Conservation (phyloP, 2,888 invertebrate genomes). For the Holacanthella duospinosa region DNA sequence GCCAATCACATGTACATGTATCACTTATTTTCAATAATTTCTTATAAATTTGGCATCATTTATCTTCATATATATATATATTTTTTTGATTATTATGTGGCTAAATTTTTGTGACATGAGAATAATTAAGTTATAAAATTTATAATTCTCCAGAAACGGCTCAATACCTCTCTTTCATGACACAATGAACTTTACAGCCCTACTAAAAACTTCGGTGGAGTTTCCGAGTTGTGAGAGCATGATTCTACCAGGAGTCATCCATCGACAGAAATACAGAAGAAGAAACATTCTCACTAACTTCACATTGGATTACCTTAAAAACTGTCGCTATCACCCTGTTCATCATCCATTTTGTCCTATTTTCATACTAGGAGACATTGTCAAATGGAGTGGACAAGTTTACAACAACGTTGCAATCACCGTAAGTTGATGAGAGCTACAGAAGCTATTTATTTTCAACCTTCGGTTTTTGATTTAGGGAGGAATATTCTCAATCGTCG, state of each 20-base stretch:
- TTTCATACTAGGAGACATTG: conserved; percentile 42
- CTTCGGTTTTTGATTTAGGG: conserved; percentile 32
- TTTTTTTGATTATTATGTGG: too few relatives aligned
- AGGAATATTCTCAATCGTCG: conserved; percentile 44
- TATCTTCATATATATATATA: too few relatives aligned
- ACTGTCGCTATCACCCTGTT: conserved; percentile 39
- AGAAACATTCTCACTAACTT: conserved; percentile 39
- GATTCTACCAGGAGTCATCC: background rate
- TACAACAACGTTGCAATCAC: conserved; percentile 13
- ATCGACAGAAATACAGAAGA: conserved; percentile 9
- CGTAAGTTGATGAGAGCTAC: background rate
- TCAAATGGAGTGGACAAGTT: conserved; percentile 38
- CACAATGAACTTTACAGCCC: conserved; percentile 22
- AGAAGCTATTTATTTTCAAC: background rate
- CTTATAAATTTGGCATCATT: too few relatives aligned
- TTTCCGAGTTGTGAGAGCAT: conserved; percentile 25
- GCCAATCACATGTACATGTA: too few relatives aligned
- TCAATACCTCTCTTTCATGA: conserved; percentile 18
- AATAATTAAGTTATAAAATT: background rate
- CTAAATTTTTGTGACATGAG: background rate
- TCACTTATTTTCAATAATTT: too few relatives aligned
- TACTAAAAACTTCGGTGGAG: conserved; percentile 26
- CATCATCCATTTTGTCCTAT: conserved; percentile 42
- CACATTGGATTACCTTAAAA: conserved; percentile 38
- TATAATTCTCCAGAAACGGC: conserved; percentile 15